Evolutionary conservation across 2,113 vertebrate genomes (phyloP), one percentile per base, ranked within the genome.

Genomic region (Thunnus thynnus): DNA sequence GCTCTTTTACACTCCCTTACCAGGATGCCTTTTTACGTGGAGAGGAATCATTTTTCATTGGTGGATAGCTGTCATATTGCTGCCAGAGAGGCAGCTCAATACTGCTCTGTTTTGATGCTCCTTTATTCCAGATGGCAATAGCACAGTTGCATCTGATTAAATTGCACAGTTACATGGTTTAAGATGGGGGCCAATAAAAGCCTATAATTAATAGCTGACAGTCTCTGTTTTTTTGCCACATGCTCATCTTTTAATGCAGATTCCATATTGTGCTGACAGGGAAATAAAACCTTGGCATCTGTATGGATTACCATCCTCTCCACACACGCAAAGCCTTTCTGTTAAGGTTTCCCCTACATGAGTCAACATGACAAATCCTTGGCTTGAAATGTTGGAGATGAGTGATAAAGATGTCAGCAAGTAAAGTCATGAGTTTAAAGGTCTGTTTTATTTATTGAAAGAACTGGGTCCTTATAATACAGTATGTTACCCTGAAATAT

Each of bases 141-240:
- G 70, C 66, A 72, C 79, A 78, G 79, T 82, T 72, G 70, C 41
- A 77, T 89, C 62, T 78, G 75, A 92, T 80, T 85, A 86, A 80
- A 85, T 83, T 68, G 84, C 64, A 74, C 69, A 72, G 67, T 65
- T 65, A 70, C 68, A 44, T 55, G 70, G 57, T 83, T 86, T 66
- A 81, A 88, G 73, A 86, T 60, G 51, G 58, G 20, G 57, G 78
- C 66, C 55, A 78, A 86, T 88, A 76, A 86, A 88, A 82, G 72
- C 48, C 73, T 58, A 17, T 80, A 89, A 86, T 91, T 85, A 88
- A 86, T 78, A 75, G 72, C 75, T 60, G 73, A 46, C 70, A 50
- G 27, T 77, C 58, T 76, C 62, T 48, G 14, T 78, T 80, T 78
- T 79, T 83, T 66, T 82, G 61, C 80, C 75, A 66, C 64, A 66